Conservation (phyloP, 2,113 vertebrate species). For the Miniopterus natalensis region DNA sequence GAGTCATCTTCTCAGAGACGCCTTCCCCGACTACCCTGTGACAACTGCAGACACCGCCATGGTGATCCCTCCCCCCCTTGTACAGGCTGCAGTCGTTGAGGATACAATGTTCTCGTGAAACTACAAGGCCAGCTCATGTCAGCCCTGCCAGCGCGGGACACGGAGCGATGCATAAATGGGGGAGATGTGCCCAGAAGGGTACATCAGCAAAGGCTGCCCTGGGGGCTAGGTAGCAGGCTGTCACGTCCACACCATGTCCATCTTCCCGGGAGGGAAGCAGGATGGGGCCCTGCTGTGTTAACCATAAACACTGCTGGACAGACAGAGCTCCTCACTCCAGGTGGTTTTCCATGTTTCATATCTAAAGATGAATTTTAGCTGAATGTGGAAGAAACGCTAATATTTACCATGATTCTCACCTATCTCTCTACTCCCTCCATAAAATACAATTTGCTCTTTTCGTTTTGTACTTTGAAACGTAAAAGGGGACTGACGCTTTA, state of each 20-base stretch:
- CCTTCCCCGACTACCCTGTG: not conserved
- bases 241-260: not conserved
- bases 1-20: not conserved
- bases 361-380: constrained; percentile 18
- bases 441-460: not conserved
- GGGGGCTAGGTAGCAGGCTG: not conserved
- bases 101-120: not conserved
- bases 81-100: not conserved
- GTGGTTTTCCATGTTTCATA: not conserved
- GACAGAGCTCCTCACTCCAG: not conserved
- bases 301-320: not conserved
- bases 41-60: not conserved
- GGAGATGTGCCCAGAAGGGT: not conserved
- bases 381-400: constrained; percentile 32
- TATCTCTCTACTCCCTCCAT: not conserved
- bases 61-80: not conserved
- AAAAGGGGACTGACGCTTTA: not conserved
- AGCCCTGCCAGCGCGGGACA: not conserved
- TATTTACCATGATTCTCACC: not conserved
- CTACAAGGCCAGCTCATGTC: not conserved
- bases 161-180: not conserved
- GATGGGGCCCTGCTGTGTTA: not conserved
- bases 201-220: not conserved
- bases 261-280: not conserved
- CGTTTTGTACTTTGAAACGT: constrained; percentile 33